Base-by-base conservation (phyloP, 2,797 vertebrate genomes). In the Lateolabrax maculatus region DNA sequence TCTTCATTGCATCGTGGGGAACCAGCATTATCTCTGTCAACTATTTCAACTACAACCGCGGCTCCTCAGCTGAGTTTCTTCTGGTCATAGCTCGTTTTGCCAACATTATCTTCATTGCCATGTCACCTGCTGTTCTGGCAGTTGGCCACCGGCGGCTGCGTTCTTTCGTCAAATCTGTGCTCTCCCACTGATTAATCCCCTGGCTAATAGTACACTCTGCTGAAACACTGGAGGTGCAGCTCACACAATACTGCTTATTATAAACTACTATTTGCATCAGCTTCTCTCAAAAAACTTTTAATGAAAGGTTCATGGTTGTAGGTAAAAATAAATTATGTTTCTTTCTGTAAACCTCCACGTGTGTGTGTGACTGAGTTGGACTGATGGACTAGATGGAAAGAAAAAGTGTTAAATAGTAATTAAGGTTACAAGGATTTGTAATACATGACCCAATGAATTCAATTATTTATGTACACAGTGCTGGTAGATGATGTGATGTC, bases 1-100 rank as follows among this genome's bases (percentile, higher is more conserved):
- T 97, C 57, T 97, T 97, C 77, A 94, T 95, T 37, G 56, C 67
- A 1, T 96, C 94, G 9, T 96, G 96, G 95, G 95, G 95, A 74
- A 94, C 94, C 72, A 96, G 95, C 75, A 69, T 96, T 18, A 87
- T 96, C 75, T 95, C 96, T 5, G 90, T 95, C 62, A 96, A 95
- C 90, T 96, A 95, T 57, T 96, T 96, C 85, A 97, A 96, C 91
- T 96, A 96, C 79, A 95, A 93, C 78, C 87, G 78, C 0, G 93
- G 94, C 29, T 70, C 85, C 0, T 92, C 94, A 0, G 61, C 91
- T 0, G 75, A 91, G 4, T 95, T 89, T 68, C 87, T 97, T 37
- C 84, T 96, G 66, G 80, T 94, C 49, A 78, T 96, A 21, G 93
- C 96, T 25, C 95, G 95, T 49, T 96, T 96, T 79, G 90, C 92